Conservation (phyloP, 2,113 vertebrate species). For the Oceanites oceanicus region DNA sequence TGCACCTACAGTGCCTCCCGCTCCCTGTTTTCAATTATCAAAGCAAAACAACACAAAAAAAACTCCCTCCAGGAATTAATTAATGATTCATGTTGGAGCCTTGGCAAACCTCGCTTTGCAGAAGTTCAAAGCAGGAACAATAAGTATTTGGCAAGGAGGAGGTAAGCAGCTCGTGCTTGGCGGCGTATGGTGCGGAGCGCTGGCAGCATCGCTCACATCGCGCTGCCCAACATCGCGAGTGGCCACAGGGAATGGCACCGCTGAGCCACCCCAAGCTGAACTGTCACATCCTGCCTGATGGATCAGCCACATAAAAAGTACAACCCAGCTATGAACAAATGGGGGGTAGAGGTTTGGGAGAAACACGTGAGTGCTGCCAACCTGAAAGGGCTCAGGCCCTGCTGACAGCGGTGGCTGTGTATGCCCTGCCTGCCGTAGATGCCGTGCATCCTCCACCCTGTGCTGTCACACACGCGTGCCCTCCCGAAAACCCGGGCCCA, state of each 20-base stretch:
- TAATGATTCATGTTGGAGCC: slow-evolving; percentile 52
- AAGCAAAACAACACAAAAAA: not conserved
- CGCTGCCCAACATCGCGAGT: not conserved
- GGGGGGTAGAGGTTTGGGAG: not conserved
- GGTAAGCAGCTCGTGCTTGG: not conserved
- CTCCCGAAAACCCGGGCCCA: not conserved
- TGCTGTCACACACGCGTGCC: accelerated
- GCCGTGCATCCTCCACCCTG: accelerated
- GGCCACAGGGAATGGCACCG: not conserved
- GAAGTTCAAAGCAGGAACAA: slow-evolving; percentile 59
- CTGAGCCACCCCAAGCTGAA: not conserved
- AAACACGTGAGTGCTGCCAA: not conserved
- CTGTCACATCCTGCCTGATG: not conserved
- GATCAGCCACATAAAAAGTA: not conserved
- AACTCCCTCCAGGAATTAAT: slow-evolving; percentile 36
- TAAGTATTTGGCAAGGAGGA: slow-evolving; percentile 38
- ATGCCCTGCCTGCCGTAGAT: not conserved
- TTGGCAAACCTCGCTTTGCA: slow-evolving; percentile 27
- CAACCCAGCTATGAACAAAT: not conserved
- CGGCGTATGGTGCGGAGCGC: accelerated
- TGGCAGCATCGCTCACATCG: not conserved
- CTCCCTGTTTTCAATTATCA: not conserved
- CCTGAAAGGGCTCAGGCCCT: not conserved
- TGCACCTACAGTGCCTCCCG: not conserved
- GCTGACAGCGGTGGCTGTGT: not conserved